Base-by-base conservation (phyloP, 2,113 vertebrate genomes). In the Urocolius indicus region DNA sequence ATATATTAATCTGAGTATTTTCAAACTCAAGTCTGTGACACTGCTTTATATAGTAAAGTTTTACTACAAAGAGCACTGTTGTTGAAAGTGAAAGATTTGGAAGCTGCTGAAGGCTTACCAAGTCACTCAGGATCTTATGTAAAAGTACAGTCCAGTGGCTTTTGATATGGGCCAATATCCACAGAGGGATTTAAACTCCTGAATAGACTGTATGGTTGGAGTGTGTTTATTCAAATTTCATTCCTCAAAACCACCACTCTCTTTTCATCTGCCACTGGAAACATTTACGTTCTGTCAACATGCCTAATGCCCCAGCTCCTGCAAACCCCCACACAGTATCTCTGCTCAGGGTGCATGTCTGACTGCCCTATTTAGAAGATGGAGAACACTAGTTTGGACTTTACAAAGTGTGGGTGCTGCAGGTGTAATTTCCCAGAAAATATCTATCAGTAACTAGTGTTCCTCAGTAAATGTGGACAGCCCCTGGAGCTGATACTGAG, bases 101-200 rank as follows among this genome's bases (percentile, higher is more conserved):
- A 92, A 88, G 65, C 59, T 85, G 75, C 55, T 84, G 85, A 96
- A 94, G 62, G 65, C 93, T 94, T 90, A 63, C n/a, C 63, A 86
- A 95, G 68, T 94, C 82, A 88, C 68, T 93, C 62, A 91, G 48
- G 79, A 95, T 94, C 85, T 91, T 72, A 91, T 36, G 76, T 86
- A 90, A 95, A 94, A 94, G 65, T 83, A 84, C 68, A 88, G 73
- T 52, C 48, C 82, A 94, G 55, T 0, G 0, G 61, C 23, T 92
- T 72, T 87, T 71, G 90, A 93, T 93, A 93, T 78, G 94, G 90
- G 94, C 80, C 93, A 97, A 92, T 90, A 95, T 73, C 62, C 93
- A 94, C 91, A 84, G 66, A 87, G 89, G 91, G 89, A 87, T 89
- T 90, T 68, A 87, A 94, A 49, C 67, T 89, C 57, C 80, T 84